These are phyloP conservation scores for Gallinago paraguaiae DNA, from an alignment of 2,113 vertebrate species.

Conservation along the genomic window DNA sequence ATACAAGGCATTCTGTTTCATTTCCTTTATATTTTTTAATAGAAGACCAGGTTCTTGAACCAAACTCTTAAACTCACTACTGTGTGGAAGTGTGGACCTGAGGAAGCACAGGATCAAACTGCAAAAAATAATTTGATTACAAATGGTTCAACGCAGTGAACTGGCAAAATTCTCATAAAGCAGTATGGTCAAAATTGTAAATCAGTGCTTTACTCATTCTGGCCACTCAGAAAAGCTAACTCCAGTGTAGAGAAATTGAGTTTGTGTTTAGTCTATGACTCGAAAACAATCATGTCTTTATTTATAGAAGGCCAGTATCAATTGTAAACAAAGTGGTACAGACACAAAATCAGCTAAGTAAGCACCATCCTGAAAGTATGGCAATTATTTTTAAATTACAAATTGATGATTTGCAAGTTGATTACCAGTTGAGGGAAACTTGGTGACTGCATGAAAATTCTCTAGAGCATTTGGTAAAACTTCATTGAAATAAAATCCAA, in stretches of 20 bases:
- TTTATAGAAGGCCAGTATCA: neutral
- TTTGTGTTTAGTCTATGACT: neutral
- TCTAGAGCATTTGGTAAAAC: neutral
- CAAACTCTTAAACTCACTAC: neutral
- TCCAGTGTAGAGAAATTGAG: neutral
- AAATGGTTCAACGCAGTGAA: neutral
- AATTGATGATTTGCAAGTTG: neutral
- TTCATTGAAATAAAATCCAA: neutral
- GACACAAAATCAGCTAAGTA: neutral
- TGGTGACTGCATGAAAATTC: neutral
- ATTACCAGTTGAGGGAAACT: neutral
- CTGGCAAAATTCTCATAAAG: neutral
- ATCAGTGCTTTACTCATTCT: neutral
- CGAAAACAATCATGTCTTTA: neutral
- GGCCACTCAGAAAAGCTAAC: neutral
- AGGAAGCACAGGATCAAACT: neutral
- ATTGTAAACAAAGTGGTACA: neutral
- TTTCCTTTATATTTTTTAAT: neutral
- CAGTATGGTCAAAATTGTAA: neutral
- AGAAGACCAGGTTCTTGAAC: neutral
- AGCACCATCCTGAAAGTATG: neutral
- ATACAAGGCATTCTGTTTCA: neutral
- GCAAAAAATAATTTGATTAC: neutral
- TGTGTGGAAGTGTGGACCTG: neutral
- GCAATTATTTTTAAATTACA: neutral